Conservation (phyloP, 2,888 invertebrate species). For the Myopa testacea region DNA sequence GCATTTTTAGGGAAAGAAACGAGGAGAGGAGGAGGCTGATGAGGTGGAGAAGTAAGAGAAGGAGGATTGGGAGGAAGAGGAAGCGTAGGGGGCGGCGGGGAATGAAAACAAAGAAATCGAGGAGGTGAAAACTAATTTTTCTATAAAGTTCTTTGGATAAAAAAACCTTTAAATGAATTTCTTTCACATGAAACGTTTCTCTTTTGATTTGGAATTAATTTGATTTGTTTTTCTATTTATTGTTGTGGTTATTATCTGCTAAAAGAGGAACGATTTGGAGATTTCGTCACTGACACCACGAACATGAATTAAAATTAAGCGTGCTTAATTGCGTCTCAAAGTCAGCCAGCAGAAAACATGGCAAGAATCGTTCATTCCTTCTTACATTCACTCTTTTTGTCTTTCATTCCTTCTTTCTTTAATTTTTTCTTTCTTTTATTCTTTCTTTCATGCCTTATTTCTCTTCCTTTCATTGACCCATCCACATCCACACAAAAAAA, state of each 20-base stretch:
- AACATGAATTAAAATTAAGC: conserved; percentile 47
- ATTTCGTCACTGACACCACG: background rate
- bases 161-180: background rate
- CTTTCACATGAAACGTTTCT: background rate
- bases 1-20: background rate
- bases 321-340: conserved; percentile 50
- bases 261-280: background rate
- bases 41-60: background rate
- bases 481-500: too few species aligned
- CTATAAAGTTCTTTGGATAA: too few species aligned
- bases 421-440: background rate
- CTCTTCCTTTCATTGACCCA: too few species aligned
- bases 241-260: background rate
- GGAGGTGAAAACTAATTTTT: too few species aligned
- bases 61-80: background rate
- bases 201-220: too few species aligned
- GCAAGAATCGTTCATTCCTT: too few species aligned
- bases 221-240: background rate
- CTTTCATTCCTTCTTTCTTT: background rate
- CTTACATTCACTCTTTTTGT: background rate
- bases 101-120: too few species aligned
- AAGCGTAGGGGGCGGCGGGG: too few species aligned
- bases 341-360: too few species aligned
- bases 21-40: background rate
- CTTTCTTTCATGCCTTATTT: too few species aligned